Evolutionary conservation across 2,113 vertebrate genomes (phyloP).

Genomic region (Petromus typicus): DNA sequence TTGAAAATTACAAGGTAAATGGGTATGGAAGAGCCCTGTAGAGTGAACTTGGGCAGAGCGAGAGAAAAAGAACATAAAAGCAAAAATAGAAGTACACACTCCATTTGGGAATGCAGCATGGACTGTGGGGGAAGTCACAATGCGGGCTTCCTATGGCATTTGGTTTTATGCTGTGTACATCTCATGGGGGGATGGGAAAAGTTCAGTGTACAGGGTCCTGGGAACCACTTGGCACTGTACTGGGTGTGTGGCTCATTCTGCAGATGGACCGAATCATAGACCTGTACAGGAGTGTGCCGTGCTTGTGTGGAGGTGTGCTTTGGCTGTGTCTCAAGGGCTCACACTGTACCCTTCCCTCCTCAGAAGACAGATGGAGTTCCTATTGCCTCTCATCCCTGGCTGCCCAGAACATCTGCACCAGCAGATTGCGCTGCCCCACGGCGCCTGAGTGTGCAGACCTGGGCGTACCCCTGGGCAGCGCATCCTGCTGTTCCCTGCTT

Average conservation of each 20-base stretch:
- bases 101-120: not conserved
- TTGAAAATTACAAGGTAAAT: not conserved
- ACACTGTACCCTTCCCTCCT: not conserved
- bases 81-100: not conserved
- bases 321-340: not conserved
- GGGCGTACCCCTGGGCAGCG: constrained; percentile 64
- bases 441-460: constrained; percentile 57
- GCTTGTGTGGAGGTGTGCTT: not conserved
- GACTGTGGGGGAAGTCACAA: not conserved
- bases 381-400: constrained; percentile 86
- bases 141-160: not conserved
- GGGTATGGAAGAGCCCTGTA: not conserved
- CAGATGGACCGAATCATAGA: not conserved
- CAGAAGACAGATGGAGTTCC: constrained; percentile 88
- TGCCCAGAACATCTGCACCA: constrained; percentile 83
- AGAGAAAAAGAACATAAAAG: not conserved
- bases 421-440: constrained; percentile 55
- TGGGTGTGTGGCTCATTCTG: accelerated
- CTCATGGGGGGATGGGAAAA: not conserved
- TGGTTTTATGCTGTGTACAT: not conserved
- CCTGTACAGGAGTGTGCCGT: not conserved
- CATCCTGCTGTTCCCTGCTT: constrained; percentile 87
- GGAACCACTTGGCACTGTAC: not conserved
- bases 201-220: not conserved
- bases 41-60: not conserved